Evolutionary conservation across 1,140 invertebrate genomes (phyloP), one percentile per base, ranked within the genome.

Genomic region (Nephila pilipes): DNA sequence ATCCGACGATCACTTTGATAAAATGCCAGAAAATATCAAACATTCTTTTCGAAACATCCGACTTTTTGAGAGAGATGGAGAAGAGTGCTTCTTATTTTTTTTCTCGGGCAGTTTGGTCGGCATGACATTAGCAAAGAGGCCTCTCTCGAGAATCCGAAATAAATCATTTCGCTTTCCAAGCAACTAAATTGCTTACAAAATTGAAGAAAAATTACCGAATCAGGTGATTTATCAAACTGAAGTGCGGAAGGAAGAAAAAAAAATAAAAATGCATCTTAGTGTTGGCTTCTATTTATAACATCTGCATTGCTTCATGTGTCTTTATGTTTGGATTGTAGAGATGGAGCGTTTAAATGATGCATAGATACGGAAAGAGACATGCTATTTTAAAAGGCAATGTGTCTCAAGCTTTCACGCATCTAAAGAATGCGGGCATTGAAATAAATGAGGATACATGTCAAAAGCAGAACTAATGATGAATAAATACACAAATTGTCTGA

Each of bases 141-240:
- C 32, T 0, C 1, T 12, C 1, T 29, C 4, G 25, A 29, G 25
- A 29, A 2, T 75, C 16, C 18, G 29, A 75, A 75, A 75, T 75
- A 75, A 75, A 75, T 75, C 65, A 75, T 75, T 25, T 75, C 3
- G 16, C n/a, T 75, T 58, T 75, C 65, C 29, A 29, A 75, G 29
- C 29, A 75, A 75, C 65, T 75, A 75, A 75, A 75, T 75, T 32
- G 65, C 65, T 29, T 32, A 75, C 65, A 75, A 75, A 75, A 75
- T 75, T 32, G 65, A 75, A 75, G 65, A 75, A 75, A 75, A 75
- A 75, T 75, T 25, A 75, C 65, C 16, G 65, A 65, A n/a, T 65
- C 65, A 3, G 18, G 65, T 75, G 29, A 75, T 75, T 75, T 75
- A 10, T 75, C 65, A 75, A 32, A 75, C 25, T 14, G 29, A 75